phyloP scores from a whole-genome alignment of 1,140 invertebrate genomes.

The Pogonognathellus flavescens region DNA sequence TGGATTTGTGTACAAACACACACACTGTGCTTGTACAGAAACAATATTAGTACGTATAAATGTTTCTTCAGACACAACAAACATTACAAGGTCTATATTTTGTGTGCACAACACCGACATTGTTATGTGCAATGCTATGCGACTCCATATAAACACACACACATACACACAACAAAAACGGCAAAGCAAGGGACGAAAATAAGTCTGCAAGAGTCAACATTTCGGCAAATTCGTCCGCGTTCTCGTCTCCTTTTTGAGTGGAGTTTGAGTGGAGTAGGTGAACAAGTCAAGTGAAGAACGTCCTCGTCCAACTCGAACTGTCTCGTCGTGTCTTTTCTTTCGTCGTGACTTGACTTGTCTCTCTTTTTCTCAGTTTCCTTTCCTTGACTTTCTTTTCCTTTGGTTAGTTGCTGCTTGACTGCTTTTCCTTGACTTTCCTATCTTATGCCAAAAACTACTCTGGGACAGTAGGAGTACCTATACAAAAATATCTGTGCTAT shows the following conservation, averaged over 20 bases:
- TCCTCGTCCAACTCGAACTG: slow-evolving; percentile 9
- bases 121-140: too few species aligned
- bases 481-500: background rate
- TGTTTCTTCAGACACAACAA: too few species aligned
- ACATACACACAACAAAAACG: too few species aligned
- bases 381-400: background rate
- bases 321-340: slow-evolving; percentile 24
- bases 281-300: slow-evolving; percentile 45
- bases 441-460: background rate
- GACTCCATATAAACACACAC: too few species aligned
- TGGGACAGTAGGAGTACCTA: background rate
- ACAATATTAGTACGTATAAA: too few species aligned
- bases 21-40: too few species aligned
- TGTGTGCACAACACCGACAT: too few species aligned
- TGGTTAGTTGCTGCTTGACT: slow-evolving; percentile 18
- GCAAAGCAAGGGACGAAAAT: too few species aligned
- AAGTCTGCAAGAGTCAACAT: slow-evolving; percentile 25
- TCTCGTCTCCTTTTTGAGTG: slow-evolving; percentile 27
- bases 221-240: slow-evolving; percentile 26
- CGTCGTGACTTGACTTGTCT: slow-evolving; percentile 26
- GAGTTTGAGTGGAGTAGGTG: slow-evolving; percentile 46
- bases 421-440: slow-evolving; percentile 13
- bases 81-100: too few species aligned
- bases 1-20: too few species aligned
- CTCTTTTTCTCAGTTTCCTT: background rate